These are phyloP conservation scores for Grus americana DNA, from an alignment of 2,113 vertebrate species.

Conservation along the genomic window DNA sequence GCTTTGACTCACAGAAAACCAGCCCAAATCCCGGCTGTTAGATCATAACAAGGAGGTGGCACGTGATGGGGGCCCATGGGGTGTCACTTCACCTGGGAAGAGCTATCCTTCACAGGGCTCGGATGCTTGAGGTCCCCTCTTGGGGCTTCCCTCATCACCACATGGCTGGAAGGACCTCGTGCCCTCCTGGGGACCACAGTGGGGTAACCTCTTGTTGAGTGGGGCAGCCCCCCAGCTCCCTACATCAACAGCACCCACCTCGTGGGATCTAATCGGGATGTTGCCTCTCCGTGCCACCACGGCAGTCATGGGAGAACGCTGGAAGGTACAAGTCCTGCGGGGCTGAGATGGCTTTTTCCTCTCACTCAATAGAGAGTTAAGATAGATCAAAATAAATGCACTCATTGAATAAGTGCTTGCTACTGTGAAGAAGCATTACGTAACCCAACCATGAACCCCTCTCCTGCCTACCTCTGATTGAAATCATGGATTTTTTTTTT, in stretches of 20 bases:
- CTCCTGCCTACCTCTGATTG: not conserved
- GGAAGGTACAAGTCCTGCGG: not conserved
- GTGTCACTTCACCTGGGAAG: not conserved
- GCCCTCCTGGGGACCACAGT: fast-evolving
- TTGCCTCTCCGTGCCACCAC: fast-evolving
- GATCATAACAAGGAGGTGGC: fast-evolving
- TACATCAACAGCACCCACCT: not conserved
- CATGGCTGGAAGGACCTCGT: not conserved
- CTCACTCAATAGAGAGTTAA: not conserved
- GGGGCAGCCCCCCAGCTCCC: not conserved
- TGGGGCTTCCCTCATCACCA: not conserved
- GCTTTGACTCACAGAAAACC: fast-evolving
- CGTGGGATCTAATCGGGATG: fast-evolving
- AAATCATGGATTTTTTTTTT: not conserved
- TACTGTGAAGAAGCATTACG: not conserved
- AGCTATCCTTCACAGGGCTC: not conserved
- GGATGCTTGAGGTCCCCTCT: not conserved
- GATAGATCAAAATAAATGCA: not conserved
- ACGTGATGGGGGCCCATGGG: fast-evolving
- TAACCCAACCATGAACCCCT: not conserved
- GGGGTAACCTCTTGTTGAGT: not conserved
- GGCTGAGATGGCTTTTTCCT: not conserved
- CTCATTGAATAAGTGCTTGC: not conserved
- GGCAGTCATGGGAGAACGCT: fast-evolving
- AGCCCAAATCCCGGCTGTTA: not conserved